Evolutionary conservation across 2,888 invertebrate species (phyloP).

Genomic region (Autographa gamma): DNA sequence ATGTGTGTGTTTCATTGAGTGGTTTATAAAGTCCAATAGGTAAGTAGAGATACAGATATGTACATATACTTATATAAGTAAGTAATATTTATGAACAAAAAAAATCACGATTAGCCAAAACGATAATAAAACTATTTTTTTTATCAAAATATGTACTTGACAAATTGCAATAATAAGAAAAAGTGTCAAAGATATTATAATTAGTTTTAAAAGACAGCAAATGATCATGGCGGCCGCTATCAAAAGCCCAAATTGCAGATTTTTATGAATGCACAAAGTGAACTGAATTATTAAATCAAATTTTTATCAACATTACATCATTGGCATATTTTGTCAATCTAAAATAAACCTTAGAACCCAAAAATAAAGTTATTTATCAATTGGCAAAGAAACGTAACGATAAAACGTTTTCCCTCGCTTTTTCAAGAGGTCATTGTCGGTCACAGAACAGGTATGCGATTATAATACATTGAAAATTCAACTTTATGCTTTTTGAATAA

Average conservation of each 20-base stretch:
- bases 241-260: conserved; percentile 24
- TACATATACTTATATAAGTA: too few species aligned
- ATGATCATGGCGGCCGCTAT: conserved; percentile 7
- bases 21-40: too few species aligned
- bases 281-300: conserved; percentile 47
- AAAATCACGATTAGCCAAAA: too few species aligned
- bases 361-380: neutral
- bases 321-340: neutral
- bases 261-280: conserved; percentile 26
- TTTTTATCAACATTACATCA: conserved; percentile 50
- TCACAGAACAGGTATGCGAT: conserved; percentile 81
- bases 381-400: conserved; percentile 16
- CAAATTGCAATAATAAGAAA: neutral
- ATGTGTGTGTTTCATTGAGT: too few species aligned
- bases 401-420: conserved; percentile 76
- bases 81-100: too few species aligned
- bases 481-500: fast-evolving
- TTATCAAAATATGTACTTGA: too few species aligned
- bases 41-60: too few species aligned
- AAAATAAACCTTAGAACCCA: neutral
- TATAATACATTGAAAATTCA: conserved; percentile 31
- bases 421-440: conserved; percentile 83
- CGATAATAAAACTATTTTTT: too few species aligned
- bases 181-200: neutral
- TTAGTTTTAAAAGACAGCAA: neutral